These are phyloP conservation scores for Harpegnathos saltator DNA, from an alignment of 1,140 invertebrate species.

Conservation along the genomic window DNA sequence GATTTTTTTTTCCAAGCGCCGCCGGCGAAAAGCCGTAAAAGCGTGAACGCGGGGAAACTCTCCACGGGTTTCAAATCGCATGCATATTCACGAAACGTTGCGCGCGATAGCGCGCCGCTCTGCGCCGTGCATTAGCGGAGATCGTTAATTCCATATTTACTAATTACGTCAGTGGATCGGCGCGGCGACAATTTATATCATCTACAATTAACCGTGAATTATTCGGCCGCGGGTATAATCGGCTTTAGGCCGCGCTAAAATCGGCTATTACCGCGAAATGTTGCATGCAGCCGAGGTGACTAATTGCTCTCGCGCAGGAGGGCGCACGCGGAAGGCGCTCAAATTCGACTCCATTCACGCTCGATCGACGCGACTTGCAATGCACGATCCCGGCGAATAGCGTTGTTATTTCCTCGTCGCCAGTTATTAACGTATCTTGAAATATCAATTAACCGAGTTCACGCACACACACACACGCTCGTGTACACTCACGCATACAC, in stretches of 20 bases:
- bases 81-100: constrained; percentile 45
- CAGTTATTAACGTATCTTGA: not conserved
- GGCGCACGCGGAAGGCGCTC: constrained; percentile 23
- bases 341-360: constrained; percentile 34
- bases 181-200: constrained; percentile 53
- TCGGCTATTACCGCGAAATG: constrained; percentile 53
- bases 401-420: not conserved
- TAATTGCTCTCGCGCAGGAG: constrained; percentile 41
- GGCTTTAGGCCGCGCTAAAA: constrained; percentile 50
- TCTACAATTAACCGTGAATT: constrained; percentile 60
- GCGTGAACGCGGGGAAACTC: constrained; percentile 33
- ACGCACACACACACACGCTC: too few species aligned
- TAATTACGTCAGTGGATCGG: constrained; percentile 63
- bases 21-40: constrained; percentile 33
- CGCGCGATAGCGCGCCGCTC: constrained; percentile 25
- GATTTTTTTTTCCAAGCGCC: constrained; percentile 34
- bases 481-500: too few species aligned
- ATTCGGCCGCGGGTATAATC: constrained; percentile 48
- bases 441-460: not conserved
- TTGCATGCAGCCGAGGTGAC: constrained; percentile 33
- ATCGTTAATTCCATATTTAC: constrained; percentile 61
- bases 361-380: constrained; percentile 9
- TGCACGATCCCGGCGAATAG: not conserved
- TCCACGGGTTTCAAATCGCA: constrained; percentile 42
- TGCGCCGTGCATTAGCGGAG: constrained; percentile 40